phyloP scores from a whole-genome alignment of 1,140 invertebrate species.

The Procambarus virginalis region DNA sequence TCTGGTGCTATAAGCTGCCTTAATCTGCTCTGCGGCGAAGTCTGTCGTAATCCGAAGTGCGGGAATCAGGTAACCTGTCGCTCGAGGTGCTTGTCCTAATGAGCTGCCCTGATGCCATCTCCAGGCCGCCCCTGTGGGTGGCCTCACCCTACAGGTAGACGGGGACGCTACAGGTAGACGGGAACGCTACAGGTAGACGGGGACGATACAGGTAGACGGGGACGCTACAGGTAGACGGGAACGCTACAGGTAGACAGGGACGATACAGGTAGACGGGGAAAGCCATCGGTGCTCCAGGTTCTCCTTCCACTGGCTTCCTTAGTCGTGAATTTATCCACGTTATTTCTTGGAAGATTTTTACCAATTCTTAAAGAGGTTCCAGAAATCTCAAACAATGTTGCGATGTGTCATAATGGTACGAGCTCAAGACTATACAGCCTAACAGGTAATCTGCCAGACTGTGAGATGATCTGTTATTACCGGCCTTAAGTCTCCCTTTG shows the following conservation, averaged over 20 bases:
- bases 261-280: no score
- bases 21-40: constrained; percentile 23
- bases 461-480: not conserved
- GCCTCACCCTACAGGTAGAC: not conserved
- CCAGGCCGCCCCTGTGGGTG: constrained; percentile 1
- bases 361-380: not conserved
- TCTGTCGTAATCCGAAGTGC: constrained; percentile 15
- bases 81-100: constrained; percentile 13
- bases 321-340: no score
- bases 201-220: no score
- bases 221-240: no score
- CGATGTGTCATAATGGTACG: no score
- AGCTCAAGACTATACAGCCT: no score
- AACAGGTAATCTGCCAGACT: not conserved
- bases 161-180: not conserved
- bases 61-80: constrained; percentile 23
- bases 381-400: no score
- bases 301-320: no score
- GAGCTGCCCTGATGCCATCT: constrained; percentile 22
- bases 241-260: no score
- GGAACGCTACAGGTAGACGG: no score
- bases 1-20: not conserved
- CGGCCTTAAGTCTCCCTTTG: not conserved
- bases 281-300: no score
- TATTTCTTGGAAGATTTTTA: no score